Evolutionary conservation across 1,140 invertebrate genomes (phyloP), one percentile per base, ranked within the genome.

Genomic region (Trichoplusia ni): DNA sequence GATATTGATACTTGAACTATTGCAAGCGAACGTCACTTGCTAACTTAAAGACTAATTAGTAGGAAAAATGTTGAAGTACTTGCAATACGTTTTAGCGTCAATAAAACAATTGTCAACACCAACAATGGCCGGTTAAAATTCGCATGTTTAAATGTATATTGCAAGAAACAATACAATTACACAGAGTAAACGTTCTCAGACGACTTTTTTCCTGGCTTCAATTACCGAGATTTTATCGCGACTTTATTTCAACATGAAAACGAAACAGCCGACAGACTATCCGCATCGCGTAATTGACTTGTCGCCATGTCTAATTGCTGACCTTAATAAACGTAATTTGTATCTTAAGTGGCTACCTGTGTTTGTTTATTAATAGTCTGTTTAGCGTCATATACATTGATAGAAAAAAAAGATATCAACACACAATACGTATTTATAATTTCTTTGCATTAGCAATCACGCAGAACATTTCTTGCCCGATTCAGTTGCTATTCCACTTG

Each of bases 211-310:
- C 25, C 38, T 27, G 14, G 6, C 16, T 9, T 8, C 25, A 31
- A 42, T 25, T 29, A 21, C 47, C n/a, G 25, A 21, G 37, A 42
- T 38, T 29, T 60, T 47, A 60, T 62, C 35, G 37, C 16, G 47
- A 23, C 60, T 8, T 16, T 38, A 47, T 51, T 42, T 40, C 46
- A 11, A 62, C 60, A 42, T 51, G 35, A 38, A 53, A 62, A 62
- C 47, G 35, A 31, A 62, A 42, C 44, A 25, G 6, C 21, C 33
- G 54, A 54, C 54, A 35, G 38, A 62, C 60, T 58, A 61, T 53
- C 47, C 21, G 42, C 47, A 53, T 63, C 62, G 40, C 56, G 64
- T 67, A 74, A 74, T 68, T 74, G 61, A 64, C 46, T 64, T 67
- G 64, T 67, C 54, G 40, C 33, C 29, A 42, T 44, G 42, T 71